Evolutionary conservation across 1,140 invertebrate genomes (phyloP).

Genomic region (Proctacanthus coquilletti): DNA sequence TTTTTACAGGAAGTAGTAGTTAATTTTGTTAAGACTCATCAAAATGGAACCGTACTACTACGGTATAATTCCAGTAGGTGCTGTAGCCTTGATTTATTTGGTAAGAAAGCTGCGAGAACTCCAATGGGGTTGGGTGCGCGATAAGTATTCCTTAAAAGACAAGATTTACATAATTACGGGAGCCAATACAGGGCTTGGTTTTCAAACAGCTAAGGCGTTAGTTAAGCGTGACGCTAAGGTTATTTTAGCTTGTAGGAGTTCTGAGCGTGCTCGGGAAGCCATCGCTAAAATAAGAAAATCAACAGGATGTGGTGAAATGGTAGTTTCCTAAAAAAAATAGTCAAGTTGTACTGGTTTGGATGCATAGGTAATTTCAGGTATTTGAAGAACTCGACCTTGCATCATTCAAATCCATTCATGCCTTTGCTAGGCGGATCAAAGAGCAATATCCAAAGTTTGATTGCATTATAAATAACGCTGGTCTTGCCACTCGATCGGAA

Average conservation of each 20-base stretch:
- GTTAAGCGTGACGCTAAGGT: conserved; percentile 48
- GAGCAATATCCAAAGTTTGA: conserved; percentile 44
- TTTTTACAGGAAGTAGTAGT: too few species aligned
- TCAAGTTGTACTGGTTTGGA: conserved; percentile 2
- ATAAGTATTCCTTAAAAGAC: conserved; percentile 27
- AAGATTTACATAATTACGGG: conserved; percentile 59
- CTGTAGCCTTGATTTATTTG: conserved; percentile 27
- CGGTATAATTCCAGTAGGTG: too few species aligned
- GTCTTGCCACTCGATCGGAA: conserved; percentile 38
- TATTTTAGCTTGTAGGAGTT: conserved; percentile 56
- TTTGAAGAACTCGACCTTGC: conserved; percentile 49
- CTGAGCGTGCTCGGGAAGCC: conserved; percentile 40
- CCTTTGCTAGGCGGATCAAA: conserved; percentile 40
- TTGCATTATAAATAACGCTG: conserved; percentile 65
- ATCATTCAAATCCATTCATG: conserved; percentile 41
- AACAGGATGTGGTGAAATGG: conserved; percentile 40
- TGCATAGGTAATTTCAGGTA: conserved; percentile 33
- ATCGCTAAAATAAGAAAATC: conserved; percentile 41
- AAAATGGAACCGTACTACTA: too few species aligned
- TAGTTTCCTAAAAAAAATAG: too few species aligned
- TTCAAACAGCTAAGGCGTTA: conserved; percentile 52
- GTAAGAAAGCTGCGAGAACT: conserved; percentile 30
- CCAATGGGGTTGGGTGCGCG: conserved; percentile 21
- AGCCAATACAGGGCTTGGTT: conserved; percentile 64
- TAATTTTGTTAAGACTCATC: too few species aligned